A percentile compares a stretch with the other conserved stretches of the same genome.
phyloP scores from a whole-genome alignment of 2,113 vertebrate species.

The Agapornis roseicollis region DNA sequence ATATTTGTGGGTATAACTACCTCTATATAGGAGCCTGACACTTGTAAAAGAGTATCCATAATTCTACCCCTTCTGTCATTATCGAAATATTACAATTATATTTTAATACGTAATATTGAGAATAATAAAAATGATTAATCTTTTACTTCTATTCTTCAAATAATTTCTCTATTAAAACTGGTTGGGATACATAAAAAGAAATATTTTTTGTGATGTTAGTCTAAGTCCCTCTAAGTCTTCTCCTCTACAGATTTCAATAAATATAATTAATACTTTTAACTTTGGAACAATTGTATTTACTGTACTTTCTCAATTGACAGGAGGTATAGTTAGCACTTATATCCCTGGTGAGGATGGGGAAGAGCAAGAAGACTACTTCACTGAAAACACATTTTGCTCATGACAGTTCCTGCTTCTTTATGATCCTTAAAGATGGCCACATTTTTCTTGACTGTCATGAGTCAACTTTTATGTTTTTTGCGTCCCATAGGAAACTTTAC shows the following conservation, averaged over 20 bases:
- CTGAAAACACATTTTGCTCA: background rate
- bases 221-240: background rate
- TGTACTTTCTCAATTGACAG: background rate
- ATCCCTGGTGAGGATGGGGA: background rate
- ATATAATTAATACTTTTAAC: background rate
- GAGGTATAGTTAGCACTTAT: background rate
- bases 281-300: background rate
- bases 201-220: background rate
- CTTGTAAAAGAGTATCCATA: background rate
- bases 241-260: background rate
- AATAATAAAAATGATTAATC: background rate
- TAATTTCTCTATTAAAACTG: background rate
- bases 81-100: background rate
- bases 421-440: rapidly evolving
- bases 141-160: background rate
- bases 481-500: background rate
- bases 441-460: background rate
- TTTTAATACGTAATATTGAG: background rate
- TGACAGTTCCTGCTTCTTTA: background rate
- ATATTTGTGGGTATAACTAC: background rate
- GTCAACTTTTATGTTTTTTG: background rate
- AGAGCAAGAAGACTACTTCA: background rate
- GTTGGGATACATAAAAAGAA: background rate
- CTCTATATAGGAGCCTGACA: background rate
- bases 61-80: background rate